Percentiles rank a stretch among this genome's conserved stretches.
phyloP scores from a whole-genome alignment of 1,140 invertebrate species.

The Lasioglossum baleicum region DNA sequence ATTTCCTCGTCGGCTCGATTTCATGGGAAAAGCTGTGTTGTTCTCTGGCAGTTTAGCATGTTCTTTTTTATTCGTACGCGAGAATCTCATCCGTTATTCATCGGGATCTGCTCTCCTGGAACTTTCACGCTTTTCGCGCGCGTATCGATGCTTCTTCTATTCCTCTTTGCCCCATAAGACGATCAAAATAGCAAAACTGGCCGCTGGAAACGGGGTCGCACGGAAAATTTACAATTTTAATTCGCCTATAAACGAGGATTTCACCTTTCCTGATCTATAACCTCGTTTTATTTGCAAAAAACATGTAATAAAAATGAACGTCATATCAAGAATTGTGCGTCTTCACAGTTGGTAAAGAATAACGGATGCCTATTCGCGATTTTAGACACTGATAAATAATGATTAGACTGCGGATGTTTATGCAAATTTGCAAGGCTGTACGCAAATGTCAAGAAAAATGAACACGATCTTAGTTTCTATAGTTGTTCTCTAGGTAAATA shows the following conservation, averaged over 20 bases:
- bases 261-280: background rate
- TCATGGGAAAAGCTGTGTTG: conserved; percentile 35
- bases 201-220: background rate
- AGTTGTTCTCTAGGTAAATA: no score
- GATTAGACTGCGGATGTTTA: no score
- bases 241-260: background rate
- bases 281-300: background rate
- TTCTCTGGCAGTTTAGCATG: background rate
- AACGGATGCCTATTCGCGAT: no score
- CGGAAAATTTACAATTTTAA: conserved; percentile 9
- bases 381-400: no score
- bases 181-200: background rate
- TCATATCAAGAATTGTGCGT: no score
- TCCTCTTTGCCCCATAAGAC: background rate
- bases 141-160: background rate
- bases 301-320: background rate
- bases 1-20: conserved; percentile 19
- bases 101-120: background rate
- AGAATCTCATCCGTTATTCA: conserved; percentile 38
- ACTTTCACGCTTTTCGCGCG: conserved; percentile 29
- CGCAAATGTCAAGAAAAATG: no score
- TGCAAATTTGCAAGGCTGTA: no score
- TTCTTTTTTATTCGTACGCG: conserved; percentile 7
- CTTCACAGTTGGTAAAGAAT: no score
- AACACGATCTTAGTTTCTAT: no score